Evolutionary conservation across 2,113 vertebrate genomes (phyloP), one percentile per base, ranked within the genome.

Genomic region (Coptodon bakossiorum): DNA sequence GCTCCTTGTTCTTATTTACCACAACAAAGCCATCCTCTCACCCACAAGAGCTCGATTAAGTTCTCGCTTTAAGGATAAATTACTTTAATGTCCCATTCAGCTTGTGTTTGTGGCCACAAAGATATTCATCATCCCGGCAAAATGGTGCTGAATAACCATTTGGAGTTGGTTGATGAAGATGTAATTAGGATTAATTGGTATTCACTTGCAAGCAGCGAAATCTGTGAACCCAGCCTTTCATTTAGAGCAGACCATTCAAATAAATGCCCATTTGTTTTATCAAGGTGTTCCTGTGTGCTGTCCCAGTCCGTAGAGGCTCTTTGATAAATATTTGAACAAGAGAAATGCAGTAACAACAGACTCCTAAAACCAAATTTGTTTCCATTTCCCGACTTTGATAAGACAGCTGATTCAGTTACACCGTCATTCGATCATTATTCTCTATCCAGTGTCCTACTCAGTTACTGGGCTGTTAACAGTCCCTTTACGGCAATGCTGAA

Each of bases 291-390:
- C 34, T 27, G 36, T 85, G 52, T 84, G 66, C 57, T 80, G 68
- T 86, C 56, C 43, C 71, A 76, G 54, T 83, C 83, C 54, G 54
- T 53, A 71, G 83, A 83, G 54, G 79, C 66, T 56, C 78, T 85
- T 88, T 84, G 88, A 94, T 92, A 86, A 91, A 93, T 94, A 91
- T 93, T 94, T 93, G 71, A 89, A 90, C 31, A 40, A 83, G 16
- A 34, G 12, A 91, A 94, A 93, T 89, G 85, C 88, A 86, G 83
- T 89, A 88, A 93, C 89, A 88, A 76, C 84, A 84, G 82, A 36
- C 43, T 86, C 38, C 86, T 83, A 91, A 92, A 91, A 80, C 85
- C 66, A 82, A 91, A 90, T 93, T 90, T 94, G 91, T 93, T 94
- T 92, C 89, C 80, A 90, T 93, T 91, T 91, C 84, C 91, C 50